phyloP scores from a whole-genome alignment of 1,140 invertebrate genomes.

The Telenomus remus region DNA sequence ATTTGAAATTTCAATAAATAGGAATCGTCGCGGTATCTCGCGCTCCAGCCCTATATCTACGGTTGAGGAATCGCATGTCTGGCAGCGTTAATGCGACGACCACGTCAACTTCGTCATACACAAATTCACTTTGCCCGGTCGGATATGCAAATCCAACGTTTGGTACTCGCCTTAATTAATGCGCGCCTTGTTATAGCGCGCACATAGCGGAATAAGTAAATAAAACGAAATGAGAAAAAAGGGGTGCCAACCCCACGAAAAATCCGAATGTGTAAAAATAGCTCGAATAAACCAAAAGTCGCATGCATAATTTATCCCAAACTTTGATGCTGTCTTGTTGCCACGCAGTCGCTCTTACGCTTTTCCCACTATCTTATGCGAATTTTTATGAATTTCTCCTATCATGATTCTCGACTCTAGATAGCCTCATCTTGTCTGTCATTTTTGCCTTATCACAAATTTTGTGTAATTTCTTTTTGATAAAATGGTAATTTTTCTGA shows the following conservation, averaged over 20 bases:
- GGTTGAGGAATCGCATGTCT: conserved; percentile 43
- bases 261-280: conserved; percentile 61
- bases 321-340: conserved; percentile 57
- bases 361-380: conserved; percentile 4
- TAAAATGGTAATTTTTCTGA: too few species aligned
- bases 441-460: conserved; percentile 1
- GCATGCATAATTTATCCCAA: conserved; percentile 64
- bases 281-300: conserved; percentile 58
- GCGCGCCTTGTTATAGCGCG: conserved; percentile 55
- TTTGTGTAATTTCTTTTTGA: not conserved
- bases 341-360: conserved; percentile 20
- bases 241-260: conserved; percentile 24
- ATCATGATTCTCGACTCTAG: conserved; percentile 22
- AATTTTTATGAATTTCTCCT: conserved; percentile 29
- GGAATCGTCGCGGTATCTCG: conserved; percentile 6
- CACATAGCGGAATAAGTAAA: conserved; percentile 53
- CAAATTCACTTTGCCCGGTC: conserved; percentile 51
- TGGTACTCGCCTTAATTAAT: conserved; percentile 57
- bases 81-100: conserved; percentile 36
- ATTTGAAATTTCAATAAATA: conserved; percentile 4
- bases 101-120: conserved; percentile 53
- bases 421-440: conserved; percentile 33
- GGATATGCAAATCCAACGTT: conserved; percentile 58
- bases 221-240: conserved; percentile 35
- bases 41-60: conserved; percentile 9